Base-by-base conservation (phyloP, 2,888 invertebrate genomes). In the Alentia gelatinosa region DNA sequence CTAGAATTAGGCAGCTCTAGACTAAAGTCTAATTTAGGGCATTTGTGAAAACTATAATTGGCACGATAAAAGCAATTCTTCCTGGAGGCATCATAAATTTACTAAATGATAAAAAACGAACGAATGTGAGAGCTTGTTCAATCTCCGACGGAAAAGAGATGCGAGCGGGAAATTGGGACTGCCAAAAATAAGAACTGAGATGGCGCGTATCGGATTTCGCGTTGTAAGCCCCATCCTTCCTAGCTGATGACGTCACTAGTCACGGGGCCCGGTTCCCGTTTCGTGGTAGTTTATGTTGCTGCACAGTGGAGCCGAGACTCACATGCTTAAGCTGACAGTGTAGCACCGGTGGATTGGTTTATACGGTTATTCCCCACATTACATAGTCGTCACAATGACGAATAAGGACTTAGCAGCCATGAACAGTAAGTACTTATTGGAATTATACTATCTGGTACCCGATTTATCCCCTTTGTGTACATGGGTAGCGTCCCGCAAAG, bases 341-440 rank as follows among this genome's bases (percentile, higher is more conserved):
- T 39, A 35, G 79, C 37, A 74, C 26, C 74, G 74, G 74, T 33
- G 15, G 30, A 74, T 26, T 37, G 39, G 39, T 23, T 37, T 79
- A 39, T 79, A 79, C 79, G 79, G 37, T 79, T 15, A 19, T n/a
- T 39, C 23, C 79, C 12, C 79, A 35, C 68, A 26, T 12, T 39
- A 39, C 79, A 79, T 39, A 39, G 23, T 39, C 79, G 79, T 79
- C 79, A 39, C 12, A 15, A 79, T 79, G 79, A 79, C 79, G 79
- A 79, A 79, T 26, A 79, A 79, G 79, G 79, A 79, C 79, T 39
- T 79, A 79, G 79, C 37, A 79, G 79, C 79, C 12, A 79, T 79
- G 79, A 79, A 79, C 19, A 79, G 79, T 79, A 79, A 79, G 79
- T 79, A n/a, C 12, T 5, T n/a, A 9, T 47, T 47, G 9, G 9